Base-by-base conservation (phyloP, 2,113 vertebrate species). In the Trachemys scripta region DNA sequence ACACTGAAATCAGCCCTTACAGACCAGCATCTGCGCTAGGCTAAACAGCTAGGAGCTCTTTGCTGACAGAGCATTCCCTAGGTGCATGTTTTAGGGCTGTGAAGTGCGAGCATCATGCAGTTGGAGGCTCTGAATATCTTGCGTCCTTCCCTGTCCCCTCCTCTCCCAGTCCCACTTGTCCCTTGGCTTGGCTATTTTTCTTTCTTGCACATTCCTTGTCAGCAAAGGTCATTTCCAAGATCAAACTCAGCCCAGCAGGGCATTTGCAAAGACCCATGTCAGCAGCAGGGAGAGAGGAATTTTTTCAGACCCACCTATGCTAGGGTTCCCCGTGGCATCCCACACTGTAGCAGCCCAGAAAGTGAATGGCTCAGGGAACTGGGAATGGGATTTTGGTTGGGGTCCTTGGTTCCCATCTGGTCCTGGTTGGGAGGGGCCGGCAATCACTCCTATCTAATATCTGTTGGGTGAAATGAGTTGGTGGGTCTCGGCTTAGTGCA, bases 401-500 rank as follows among this genome's bases (percentile, higher is more conserved):
- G 59, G 13, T 62, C 59, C 35, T 7, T 69, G 35, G 62, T 19
- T 65, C 62, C 62, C 31, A 35, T 65, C 31, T 65, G 31, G 62
- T 49, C 80, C 81, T 12, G 25, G 86, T 57, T 72, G 91, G 86
- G 91, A 89, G 25, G 82, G 35, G 57, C 86, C 57, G 42, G 38
- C 49, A 31, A 51, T 88, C 81, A 72, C 38, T 84, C 86, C 86
- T 69, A 47, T 75, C 90, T 54, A 54, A 2, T 38, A 88, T 85
- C 80, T 56, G 85, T 85, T 25, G 85, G 79, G 72, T 25, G 56
- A 53, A 49, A 76, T 2, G 14, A 80, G 76, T n/a, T 14, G 2
- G 25, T 0, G 3, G 56, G 25, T 35, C 82, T 75, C 51, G 57
- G 87, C 87, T 47, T n/a, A 12, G 1, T 4, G 62, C 14, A 69